These are phyloP conservation scores for Conus ventricosus DNA, from an alignment of 1,140 invertebrate genomes.

Conservation along the genomic window DNA sequence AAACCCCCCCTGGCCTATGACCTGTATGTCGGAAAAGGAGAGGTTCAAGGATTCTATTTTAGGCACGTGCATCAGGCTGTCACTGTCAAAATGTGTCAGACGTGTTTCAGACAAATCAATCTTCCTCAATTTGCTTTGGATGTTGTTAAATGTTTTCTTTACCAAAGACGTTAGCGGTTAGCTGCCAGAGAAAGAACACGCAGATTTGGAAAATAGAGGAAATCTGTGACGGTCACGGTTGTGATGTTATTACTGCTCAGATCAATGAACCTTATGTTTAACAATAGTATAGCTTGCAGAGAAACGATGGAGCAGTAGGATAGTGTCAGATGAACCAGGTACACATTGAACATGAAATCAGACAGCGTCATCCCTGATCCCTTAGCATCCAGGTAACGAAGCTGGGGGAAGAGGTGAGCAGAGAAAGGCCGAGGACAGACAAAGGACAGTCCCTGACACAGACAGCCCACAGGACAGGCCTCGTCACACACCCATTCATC, in stretches of 20 bases:
- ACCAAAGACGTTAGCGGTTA: slow-evolving; percentile 5
- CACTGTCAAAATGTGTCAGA: slow-evolving; percentile 4
- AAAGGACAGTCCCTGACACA: slow-evolving; percentile 21
- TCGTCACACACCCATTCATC: slow-evolving; percentile 37
- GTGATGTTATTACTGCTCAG: slow-evolving; percentile 34
- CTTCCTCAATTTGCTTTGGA: not conserved
- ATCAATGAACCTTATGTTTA: slow-evolving; percentile 14
- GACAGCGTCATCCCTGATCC: not conserved
- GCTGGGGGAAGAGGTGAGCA: not conserved
- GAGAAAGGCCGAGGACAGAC: slow-evolving; percentile 4
- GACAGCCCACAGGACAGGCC: slow-evolving; percentile 46
- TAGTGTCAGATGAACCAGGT: not conserved
- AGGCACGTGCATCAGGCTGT: not conserved
- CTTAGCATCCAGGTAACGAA: slow-evolving; percentile 2
- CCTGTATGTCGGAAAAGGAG: not conserved
- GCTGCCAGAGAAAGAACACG: slow-evolving; percentile 7
- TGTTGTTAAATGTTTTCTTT: not conserved
- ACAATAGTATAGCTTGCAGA: not conserved
- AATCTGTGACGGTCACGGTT: not conserved
- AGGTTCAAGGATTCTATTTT: slow-evolving; percentile 18
- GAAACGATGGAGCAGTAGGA: not conserved
- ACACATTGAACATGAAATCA: not conserved
- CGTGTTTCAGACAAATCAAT: slow-evolving; percentile 7
- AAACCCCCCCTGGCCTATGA: slow-evolving; percentile 30
- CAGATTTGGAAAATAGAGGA: slow-evolving; percentile 11